Evolutionary conservation across 2,888 invertebrate genomes (phyloP), one percentile per base, ranked within the genome.

Genomic region (Drosophila helvetica): DNA sequence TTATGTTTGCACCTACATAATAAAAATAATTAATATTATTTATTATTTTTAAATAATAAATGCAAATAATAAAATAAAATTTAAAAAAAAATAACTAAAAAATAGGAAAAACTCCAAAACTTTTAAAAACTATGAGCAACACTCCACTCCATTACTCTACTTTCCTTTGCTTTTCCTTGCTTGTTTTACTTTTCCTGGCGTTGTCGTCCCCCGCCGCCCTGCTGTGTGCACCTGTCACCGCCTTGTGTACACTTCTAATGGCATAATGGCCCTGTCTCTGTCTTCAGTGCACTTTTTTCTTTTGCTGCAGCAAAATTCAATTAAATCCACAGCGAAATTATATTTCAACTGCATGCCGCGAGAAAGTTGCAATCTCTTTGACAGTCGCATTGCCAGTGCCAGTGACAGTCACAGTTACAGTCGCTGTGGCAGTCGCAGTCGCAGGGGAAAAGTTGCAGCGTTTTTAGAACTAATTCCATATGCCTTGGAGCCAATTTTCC

Each of bases 401-500:
- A 82, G 72, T 72, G 56, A 43, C 55, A 68, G 83, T 79, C 33
- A 4, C 33, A 12, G 12, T 33, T 0, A 5, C 33, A 73, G 58
- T 83, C 46, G 55, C 63, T 75, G 77, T 68, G 65, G 77, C 77
- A 79, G 72, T 74, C 56, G 43, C 55, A 66, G 86, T 86, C 60
- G 54, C 56, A 47, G 63, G 42, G 63, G 61, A 47, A 65, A 78
- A 75, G 75, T 67, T 73, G 46, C 30, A 52, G 42, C 30, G 33
- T 38, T 38, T 38, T 38, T 46, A 76, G 46, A 88, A 80, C 83
- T 84, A 88, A 83, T 88, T 83, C 79, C 72, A 86, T 84, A 86
- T 85, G 89, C 85, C 89, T 87, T 74, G 77, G 61, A 85, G 87
- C 74, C 67, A 74, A 76, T 78, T 79, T 62, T 18, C 47, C 75